Conservation (phyloP, 2,888 invertebrate species). For the Cheiracanthium punctorium region DNA sequence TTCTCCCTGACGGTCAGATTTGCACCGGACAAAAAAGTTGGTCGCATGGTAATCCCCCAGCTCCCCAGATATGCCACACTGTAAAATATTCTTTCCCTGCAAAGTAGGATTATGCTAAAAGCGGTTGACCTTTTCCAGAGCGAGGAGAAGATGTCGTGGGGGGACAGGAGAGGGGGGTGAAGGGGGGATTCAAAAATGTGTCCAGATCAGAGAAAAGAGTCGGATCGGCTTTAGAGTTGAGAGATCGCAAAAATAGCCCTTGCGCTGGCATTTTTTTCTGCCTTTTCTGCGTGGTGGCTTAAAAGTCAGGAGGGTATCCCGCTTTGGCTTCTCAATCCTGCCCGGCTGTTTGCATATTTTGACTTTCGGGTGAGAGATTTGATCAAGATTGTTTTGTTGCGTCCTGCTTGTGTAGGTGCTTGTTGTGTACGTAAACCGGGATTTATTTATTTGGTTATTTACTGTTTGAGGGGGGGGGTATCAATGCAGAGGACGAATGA, state of each 20-base stretch:
- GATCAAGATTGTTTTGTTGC: neutral
- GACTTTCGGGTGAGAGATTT: neutral
- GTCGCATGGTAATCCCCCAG: neutral
- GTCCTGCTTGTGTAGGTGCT: neutral
- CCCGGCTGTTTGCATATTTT: neutral
- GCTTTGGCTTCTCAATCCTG: neutral
- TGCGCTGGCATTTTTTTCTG: neutral
- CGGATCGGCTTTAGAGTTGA: neutral
- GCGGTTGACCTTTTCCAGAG: slow-evolving; percentile 44
- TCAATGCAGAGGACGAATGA: no score
- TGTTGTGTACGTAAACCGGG: no score
- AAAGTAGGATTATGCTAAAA: slow-evolving; percentile 55
- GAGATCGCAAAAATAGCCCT: neutral
- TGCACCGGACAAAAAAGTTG: neutral
- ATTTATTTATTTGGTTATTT: no score
- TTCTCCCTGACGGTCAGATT: neutral
- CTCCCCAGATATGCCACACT: neutral
- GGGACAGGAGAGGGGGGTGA: neutral
- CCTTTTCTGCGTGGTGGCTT: neutral
- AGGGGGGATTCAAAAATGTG: neutral
- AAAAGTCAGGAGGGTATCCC: neutral
- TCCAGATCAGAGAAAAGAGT: neutral
- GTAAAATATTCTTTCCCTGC: neutral
- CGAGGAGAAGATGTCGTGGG: neutral
- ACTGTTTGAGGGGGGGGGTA: no score